Base-by-base conservation (phyloP, 64 coral and sea anemone species). In the Montipora cactus region DNA sequence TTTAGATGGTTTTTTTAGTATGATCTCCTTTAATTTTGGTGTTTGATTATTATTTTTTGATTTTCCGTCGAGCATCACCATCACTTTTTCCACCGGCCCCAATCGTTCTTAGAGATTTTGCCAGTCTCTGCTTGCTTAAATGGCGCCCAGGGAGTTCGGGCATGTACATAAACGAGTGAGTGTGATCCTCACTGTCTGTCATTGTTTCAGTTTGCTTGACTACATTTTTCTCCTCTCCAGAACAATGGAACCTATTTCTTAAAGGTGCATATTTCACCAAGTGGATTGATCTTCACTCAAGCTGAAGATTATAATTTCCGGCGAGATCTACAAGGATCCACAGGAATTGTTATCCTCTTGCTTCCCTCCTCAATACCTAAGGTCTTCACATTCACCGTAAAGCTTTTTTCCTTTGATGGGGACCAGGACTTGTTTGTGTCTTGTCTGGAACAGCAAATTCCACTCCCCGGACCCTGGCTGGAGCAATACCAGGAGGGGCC, bases 401-500 rank as follows among this genome's bases (percentile, higher is more conserved):
- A 19, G 81, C 81, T 83, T n/a, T 67, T 45, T 67, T 67, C 81
- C 5, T 3, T 21, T 19, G 59, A 67, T 1, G 16, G 81, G 47
- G 37, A 4, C 3, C 59, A 16, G 4, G 18, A 46, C 44, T 13
- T 5, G 12, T 46, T 7, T 47, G 81, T 83, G 0, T 66, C 58
- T 10, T 67, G 5, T 48, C 4, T 83, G 19, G 21, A 67, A 5
- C 13, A 46, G 59, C 7, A 8, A 8, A 48, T 83, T 2, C 18
- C 37, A 5, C 58, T 83, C 67, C 81, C 81, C 19, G 81, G 81
- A 13, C 81, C 59, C 14, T 7, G 15, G 37, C 81, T 83, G 4
- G 59, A 83, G 0, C 28, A 83, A 14, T 83, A 67, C 59, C 81
- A 67, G 25, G 81, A 83, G 3, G 81, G 81, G 44, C 58, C 81